Evolutionary conservation across 1,140 invertebrate species (phyloP), one percentile per base, ranked within the genome.

Genomic region (Melipona quadrifasciata): DNA sequence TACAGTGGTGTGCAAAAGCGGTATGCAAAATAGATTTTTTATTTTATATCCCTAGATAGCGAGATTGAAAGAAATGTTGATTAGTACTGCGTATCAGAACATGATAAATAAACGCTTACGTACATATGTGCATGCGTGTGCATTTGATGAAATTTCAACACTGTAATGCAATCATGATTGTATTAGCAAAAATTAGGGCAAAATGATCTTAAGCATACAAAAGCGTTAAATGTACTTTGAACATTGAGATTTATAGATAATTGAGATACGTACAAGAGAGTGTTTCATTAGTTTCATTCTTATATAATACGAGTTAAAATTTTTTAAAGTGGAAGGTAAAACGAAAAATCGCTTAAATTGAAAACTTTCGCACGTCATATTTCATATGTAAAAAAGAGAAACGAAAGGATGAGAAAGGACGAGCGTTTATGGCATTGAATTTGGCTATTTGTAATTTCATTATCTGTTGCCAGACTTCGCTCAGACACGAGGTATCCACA

Each of bases 381-480:
- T n/a, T n/a, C 4, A 31, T 65, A 65, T 65, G 12, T 19, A 39
- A 51, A 8, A 5, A 70, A 17, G 2, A 57, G 65, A 64, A n/a
- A 53, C 27, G 85, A 78, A 84, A 84, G 72, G 80, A 76, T 24
- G 75, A 53, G 51, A 81, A 39, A 19, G 39, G n/a, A 71, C 8
- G 39, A 39, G 55, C 14, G n/a, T 10, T 12, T 21, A 47, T 27
- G 58, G 51, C 47, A 31, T 82, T 67, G 80, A 57, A 68, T 55
- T 34, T 57, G n/a, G n/a, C n/a, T 82, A 77, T 82, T 51, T 82
- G 72, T 77, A 27, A 68, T 77, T 31, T 68, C 34, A 57, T 77
- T 77, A 34, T 8, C 53, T 24, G 51, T 57, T n/a, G 53, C 80
- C 73, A 76, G 64, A 82, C 72, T 77, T 24, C 19, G 34, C n/a